These are phyloP conservation scores for Aplidium turbinatum DNA, from an alignment of 23 tunicate species.

Conservation along the genomic window DNA sequence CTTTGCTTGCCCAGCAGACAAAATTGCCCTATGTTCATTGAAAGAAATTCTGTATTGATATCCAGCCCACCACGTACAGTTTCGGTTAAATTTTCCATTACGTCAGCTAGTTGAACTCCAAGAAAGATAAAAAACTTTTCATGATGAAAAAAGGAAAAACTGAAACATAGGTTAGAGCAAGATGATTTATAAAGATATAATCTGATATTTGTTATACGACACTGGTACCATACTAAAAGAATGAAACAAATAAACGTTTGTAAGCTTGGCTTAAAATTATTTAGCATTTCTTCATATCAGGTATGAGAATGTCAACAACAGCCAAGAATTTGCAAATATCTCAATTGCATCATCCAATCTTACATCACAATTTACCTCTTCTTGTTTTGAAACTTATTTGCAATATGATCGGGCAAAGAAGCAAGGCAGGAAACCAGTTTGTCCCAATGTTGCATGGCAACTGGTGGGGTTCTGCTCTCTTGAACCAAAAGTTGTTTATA, in stretches of 20 bases:
- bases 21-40: constrained; percentile 42
- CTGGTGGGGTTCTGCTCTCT: not conserved
- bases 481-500: constrained; percentile 4
- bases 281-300: no score
- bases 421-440: constrained; percentile 20
- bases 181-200: no score
- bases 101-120: constrained; percentile 28
- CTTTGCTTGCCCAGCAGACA: constrained; percentile 57
- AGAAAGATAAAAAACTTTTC: constrained; percentile 50
- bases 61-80: not conserved
- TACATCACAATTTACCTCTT: no score
- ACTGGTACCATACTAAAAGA: no score
- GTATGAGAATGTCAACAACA: no score
- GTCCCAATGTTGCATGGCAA: constrained; percentile 7
- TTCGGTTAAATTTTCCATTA: constrained; percentile 16
- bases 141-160: constrained; percentile 40
- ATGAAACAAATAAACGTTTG: not conserved
- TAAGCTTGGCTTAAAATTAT: no score
- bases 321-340: no score
- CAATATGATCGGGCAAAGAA: constrained; percentile 45
- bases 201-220: no score
- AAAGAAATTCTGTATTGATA: constrained; percentile 31
- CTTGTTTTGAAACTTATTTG: constrained; percentile 38
- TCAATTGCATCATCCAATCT: no score
- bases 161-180: not conserved